phyloP scores from a whole-genome alignment of 2,113 vertebrate species.

The Erythrocebus patas region DNA sequence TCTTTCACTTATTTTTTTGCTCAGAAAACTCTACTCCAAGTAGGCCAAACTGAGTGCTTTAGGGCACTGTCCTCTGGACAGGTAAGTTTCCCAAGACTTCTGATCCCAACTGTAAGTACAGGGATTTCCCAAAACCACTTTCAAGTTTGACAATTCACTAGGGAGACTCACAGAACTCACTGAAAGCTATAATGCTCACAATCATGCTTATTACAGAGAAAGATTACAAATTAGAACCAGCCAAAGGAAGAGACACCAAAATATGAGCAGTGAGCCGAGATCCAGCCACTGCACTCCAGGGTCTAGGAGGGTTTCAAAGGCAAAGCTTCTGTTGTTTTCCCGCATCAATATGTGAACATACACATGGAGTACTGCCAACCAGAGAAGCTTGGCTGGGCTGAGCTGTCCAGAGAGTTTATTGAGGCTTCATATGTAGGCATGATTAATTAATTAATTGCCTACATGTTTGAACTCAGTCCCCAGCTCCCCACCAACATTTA shows the following conservation, averaged over 20 bases:
- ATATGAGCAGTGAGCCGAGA: no score
- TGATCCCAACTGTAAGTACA: not conserved
- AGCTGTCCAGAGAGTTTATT: not conserved
- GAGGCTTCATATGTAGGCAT: not conserved
- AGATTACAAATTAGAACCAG: not conserved
- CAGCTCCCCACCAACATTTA: not conserved
- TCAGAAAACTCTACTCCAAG: not conserved
- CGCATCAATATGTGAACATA: not conserved
- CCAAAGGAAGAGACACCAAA: not conserved
- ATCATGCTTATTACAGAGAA: not conserved
- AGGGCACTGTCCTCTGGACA: not conserved
- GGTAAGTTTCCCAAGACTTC: not conserved
- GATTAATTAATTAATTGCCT: not conserved
- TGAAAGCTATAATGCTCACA: not conserved
- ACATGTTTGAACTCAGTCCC: not conserved
- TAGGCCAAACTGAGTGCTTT: not conserved
- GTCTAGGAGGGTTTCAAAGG: not conserved
- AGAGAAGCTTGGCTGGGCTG: not conserved
- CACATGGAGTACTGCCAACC: no score
- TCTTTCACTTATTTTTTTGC: not conserved
- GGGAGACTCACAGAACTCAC: not conserved
- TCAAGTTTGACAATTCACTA: not conserved
- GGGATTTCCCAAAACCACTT: not conserved
- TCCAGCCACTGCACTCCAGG: no score
- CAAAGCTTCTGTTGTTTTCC: not conserved